Conservation (phyloP, 1,140 invertebrate species). For the Acromyrmex charruanus region DNA sequence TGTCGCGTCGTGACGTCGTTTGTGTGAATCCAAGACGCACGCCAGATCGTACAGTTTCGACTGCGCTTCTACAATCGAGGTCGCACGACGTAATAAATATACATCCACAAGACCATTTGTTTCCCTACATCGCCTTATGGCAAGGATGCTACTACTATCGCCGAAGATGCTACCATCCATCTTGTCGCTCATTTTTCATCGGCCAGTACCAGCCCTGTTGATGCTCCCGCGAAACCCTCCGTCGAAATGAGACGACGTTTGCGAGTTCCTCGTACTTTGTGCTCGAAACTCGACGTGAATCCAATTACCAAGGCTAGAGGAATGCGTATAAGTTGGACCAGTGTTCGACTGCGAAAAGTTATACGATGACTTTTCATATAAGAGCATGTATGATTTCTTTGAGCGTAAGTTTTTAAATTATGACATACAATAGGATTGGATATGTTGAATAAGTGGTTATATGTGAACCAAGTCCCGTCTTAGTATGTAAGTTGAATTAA, state of each 20-base stretch:
- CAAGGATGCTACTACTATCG: conserved; percentile 44
- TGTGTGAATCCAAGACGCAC: conserved; percentile 31
- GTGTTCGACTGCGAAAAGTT: conserved; percentile 29
- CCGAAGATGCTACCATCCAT: conserved; percentile 77
- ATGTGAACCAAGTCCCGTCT: no score
- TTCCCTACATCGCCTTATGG: conserved; percentile 79
- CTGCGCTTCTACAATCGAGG: conserved; percentile 31
- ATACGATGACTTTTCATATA: background rate
- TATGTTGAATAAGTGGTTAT: no score
- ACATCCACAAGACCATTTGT: conserved; percentile 81
- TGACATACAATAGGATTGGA: background rate
- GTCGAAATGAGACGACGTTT: conserved; percentile 49
- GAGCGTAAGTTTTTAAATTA: background rate
- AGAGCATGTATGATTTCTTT: background rate
- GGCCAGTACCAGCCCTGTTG: conserved; percentile 32
- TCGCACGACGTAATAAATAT: conserved; percentile 79
- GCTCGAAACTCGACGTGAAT: conserved; percentile 31
- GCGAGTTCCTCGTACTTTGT: conserved; percentile 47
- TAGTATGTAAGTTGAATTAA: no score
- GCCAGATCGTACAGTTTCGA: conserved; percentile 25
- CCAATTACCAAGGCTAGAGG: conserved; percentile 40
- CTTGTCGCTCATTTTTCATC: conserved; percentile 79
- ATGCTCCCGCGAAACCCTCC: conserved; percentile 39
- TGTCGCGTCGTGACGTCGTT: conserved; percentile 2
- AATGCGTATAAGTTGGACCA: conserved; percentile 45